These are phyloP conservation scores for Marcusenius ussheri DNA, from an alignment of 2,113 vertebrate species.

Conservation along the genomic window DNA sequence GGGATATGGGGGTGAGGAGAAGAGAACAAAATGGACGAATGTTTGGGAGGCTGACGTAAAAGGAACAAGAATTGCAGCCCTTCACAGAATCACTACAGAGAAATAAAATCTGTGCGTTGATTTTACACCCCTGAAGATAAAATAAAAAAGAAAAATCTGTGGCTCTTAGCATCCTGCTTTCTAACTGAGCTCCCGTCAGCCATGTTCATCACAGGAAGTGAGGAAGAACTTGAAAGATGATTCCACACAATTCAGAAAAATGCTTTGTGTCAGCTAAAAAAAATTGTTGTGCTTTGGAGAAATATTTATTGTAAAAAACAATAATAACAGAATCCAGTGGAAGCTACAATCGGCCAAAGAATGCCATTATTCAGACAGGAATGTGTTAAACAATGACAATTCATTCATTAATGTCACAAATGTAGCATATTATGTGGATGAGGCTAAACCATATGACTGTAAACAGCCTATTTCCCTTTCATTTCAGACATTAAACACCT, in stretches of 20 bases:
- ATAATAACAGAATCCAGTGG: not conserved
- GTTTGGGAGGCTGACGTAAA: constrained; percentile 26
- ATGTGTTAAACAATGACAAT: not conserved
- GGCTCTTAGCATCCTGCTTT: constrained; percentile 32
- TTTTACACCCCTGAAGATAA: not conserved
- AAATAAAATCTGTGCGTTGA: not conserved
- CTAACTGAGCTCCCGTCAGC: constrained; percentile 43
- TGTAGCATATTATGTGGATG: not conserved
- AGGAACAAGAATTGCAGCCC: not conserved
- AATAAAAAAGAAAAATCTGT: constrained; percentile 14
- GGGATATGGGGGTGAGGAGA: not conserved
- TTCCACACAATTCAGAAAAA: not conserved
- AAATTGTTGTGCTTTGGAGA: not conserved
- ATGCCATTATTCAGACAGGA: not conserved
- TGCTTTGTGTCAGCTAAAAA: not conserved
- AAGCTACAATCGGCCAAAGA: not conserved
- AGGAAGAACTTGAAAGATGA: not conserved
- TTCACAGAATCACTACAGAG: not conserved
- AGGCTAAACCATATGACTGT: not conserved
- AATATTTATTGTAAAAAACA: not conserved
- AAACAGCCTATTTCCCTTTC: not conserved
- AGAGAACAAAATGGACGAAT: constrained; percentile 51
- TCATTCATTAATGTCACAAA: not conserved
- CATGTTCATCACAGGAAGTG: not conserved
- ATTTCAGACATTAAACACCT: not conserved